Base-by-base conservation (phyloP, 1,140 invertebrate species). In the Bradysia coprophila region DNA sequence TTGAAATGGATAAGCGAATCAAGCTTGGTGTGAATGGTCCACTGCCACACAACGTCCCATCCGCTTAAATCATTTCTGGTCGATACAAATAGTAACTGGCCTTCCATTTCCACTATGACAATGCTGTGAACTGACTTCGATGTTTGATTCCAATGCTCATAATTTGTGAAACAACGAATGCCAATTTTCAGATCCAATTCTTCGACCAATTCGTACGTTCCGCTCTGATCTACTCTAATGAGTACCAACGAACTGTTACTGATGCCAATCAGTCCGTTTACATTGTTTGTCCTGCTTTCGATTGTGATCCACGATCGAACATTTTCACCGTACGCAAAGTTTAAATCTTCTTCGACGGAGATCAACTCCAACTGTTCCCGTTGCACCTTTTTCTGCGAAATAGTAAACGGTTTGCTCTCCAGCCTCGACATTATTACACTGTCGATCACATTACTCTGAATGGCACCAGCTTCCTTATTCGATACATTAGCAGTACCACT, bases 361-460 rank as follows among this genome's bases (percentile, higher is more conserved):
- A 39, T 45, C 0, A 60, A 42, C 15, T 50, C 38, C 0, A 60
- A 45, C 46, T 55, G 45, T 44, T 60, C 57, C 3, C 54, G 49
- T 2, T 16, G n/a, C 3, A 34, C 24, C 28, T 36, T 6, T 22
- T 43, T 43, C 1, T 36, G 38, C 34, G 46, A 46, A 2, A 52
- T 19, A 23, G 49, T 23, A 3, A 39, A 19, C 50, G 41, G 3
- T 48, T 40, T 0, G 45, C 43, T 1, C 43, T 41, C 0, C 48
- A 52, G 16, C 46, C 31, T 13, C 2, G 24, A 28, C 6, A 8
- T 13, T 28, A 28, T 28, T 13, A 8, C 6, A 28, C 24, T 28
- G 24, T 28, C 24, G 24, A 28, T 28, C 6, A 28, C 13, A 28
- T 28, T 28, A 8, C 6, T 8, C 13, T 28, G 24, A 28, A 28